Evolutionary conservation across 2,113 vertebrate genomes (phyloP).

Genomic region (Girardinichthys multiradiatus): DNA sequence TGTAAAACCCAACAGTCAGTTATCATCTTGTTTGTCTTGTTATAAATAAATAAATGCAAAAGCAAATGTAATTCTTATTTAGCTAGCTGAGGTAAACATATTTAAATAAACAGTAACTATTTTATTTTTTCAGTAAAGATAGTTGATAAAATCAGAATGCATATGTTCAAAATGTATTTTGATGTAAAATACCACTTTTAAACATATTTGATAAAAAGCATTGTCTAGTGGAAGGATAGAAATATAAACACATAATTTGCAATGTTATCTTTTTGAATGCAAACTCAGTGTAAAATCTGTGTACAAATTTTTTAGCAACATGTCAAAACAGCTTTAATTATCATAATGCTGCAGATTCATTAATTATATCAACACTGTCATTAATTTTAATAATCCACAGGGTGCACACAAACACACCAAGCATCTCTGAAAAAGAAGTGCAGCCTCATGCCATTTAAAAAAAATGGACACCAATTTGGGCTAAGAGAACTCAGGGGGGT

Average conservation of each 20-base stretch:
- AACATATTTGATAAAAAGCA: conserved; percentile 11
- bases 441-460: conserved; percentile 28
- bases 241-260: conserved; percentile 25
- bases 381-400: conserved; percentile 13
- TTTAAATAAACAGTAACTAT: neutral
- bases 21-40: neutral
- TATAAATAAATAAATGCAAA: neutral
- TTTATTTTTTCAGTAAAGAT: neutral
- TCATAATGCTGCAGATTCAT: conserved; percentile 27
- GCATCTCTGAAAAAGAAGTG: conserved; percentile 27
- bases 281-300: conserved; percentile 28
- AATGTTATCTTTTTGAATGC: conserved; percentile 27
- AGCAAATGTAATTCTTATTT: neutral
- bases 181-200: neutral
- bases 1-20: neutral
- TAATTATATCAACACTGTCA: conserved; percentile 11
- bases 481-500: conserved; percentile 30
- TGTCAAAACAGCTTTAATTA: conserved; percentile 46
- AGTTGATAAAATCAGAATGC: neutral
- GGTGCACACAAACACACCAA: neutral
- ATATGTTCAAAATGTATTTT: neutral
- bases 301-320: conserved; percentile 23
- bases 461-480: conserved; percentile 20
- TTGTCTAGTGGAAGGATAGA: conserved; percentile 14
- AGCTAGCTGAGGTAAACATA: neutral